Evolutionary conservation across 53 echinoderm and acorn worm genomes (phyloP).

Genomic region (Apostichopus leukothele): DNA sequence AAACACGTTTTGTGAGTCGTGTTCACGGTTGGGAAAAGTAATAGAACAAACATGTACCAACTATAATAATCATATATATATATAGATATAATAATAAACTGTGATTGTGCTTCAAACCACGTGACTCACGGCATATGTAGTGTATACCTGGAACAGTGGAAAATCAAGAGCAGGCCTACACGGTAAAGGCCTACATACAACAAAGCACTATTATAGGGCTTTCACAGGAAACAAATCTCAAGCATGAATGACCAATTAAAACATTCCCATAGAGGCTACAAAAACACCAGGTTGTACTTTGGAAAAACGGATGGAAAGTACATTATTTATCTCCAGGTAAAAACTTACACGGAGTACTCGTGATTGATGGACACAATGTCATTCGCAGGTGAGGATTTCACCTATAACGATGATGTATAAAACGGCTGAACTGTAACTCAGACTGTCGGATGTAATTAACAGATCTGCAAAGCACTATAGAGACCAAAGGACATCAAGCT

Average conservation of each 20-base stretch:
- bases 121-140: too few relatives aligned
- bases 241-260: constrained; percentile 28
- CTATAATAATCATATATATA: too few relatives aligned
- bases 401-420: neutral
- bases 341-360: too few relatives aligned
- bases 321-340: neutral
- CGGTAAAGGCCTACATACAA: neutral
- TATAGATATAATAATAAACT: too few relatives aligned
- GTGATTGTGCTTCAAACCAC: too few relatives aligned
- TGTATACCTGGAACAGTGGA: too few relatives aligned
- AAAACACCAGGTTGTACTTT: neutral
- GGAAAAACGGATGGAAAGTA: neutral
- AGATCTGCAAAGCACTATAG: neutral
- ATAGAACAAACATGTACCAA: too few relatives aligned
- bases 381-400: neutral
- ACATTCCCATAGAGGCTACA: neutral
- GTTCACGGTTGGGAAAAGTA: too few relatives aligned
- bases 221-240: neutral
- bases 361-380: neutral
- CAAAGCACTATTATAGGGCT: neutral
- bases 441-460: neutral
- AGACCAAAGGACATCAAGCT: too few relatives aligned
- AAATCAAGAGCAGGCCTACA: too few relatives aligned
- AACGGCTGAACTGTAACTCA: neutral
- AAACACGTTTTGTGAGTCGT: too few relatives aligned